These are phyloP conservation scores for Drosophila birchii DNA, from an alignment of 2,888 invertebrate genomes.

Conservation along the genomic window DNA sequence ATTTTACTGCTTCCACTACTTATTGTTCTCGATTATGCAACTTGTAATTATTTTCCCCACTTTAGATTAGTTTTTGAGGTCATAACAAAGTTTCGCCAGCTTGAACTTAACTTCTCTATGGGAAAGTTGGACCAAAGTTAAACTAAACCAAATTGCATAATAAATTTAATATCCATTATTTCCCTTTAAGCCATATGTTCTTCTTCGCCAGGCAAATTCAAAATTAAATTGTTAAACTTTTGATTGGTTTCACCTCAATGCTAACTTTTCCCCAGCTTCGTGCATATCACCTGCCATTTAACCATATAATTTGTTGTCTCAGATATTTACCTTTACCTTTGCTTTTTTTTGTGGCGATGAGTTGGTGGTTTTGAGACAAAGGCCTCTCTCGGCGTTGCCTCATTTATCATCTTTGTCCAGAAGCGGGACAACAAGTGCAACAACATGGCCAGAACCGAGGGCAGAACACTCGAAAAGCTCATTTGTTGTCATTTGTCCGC, in stretches of 20 bases:
- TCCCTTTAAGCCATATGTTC: not conserved
- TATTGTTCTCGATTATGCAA: not conserved
- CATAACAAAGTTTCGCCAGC: not conserved
- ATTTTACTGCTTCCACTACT: not conserved
- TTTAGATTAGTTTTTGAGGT: not conserved
- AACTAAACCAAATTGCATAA: not conserved
- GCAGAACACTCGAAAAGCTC: conserved; percentile 64
- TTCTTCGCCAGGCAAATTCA: not conserved
- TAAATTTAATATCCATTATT: not conserved
- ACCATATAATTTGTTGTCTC: conserved; percentile 66
- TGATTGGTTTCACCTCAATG: conserved; percentile 23
- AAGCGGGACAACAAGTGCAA: conserved; percentile 57
- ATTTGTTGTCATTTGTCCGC: conserved; percentile 71
- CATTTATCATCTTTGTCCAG: conserved; percentile 73
- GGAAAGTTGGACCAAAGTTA: not conserved
- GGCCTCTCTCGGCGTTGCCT: conserved; percentile 40
- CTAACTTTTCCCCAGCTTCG: conserved; percentile 2
- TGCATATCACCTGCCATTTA: conserved; percentile 58
- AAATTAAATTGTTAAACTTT: conserved; percentile 15
- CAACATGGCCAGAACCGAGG: conserved; percentile 23
- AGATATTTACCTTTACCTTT: not conserved
- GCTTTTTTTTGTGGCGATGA: conserved; percentile 49
- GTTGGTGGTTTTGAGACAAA: conserved; percentile 49
- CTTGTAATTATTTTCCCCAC: not conserved
- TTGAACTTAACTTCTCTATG: not conserved